These are phyloP conservation scores for Neuroscelio doddi DNA, from an alignment of 2,888 invertebrate species.

Conservation along the genomic window DNA sequence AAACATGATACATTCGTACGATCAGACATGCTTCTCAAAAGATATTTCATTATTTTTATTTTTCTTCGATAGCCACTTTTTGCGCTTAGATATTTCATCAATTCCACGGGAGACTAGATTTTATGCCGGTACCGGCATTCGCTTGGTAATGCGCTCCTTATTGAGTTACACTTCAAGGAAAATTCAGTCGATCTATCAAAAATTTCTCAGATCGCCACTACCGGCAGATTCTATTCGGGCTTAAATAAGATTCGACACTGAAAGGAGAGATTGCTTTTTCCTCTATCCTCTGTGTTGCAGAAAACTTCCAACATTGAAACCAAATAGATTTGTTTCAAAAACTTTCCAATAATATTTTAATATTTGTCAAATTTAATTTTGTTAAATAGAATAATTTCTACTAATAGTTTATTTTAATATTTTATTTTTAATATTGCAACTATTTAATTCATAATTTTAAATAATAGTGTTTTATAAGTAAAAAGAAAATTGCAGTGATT, in stretches of 20 bases:
- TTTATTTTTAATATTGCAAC: too few species aligned
- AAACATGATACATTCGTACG: slow-evolving; percentile 11
- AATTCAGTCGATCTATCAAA: slow-evolving; percentile 51
- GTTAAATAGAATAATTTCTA: too few species aligned
- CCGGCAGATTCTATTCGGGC: slow-evolving; percentile 55
- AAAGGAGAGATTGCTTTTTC: slow-evolving; percentile 27
- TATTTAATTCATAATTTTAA: too few species aligned
- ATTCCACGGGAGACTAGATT: slow-evolving; percentile 34
- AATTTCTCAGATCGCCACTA: slow-evolving; percentile 61
- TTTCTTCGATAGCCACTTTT: slow-evolving; percentile 14
- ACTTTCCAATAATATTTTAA: too few species aligned
- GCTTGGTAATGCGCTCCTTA: slow-evolving; percentile 50
- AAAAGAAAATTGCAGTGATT: too few species aligned
- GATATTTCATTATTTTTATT: slow-evolving; percentile 32
- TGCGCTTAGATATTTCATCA: slow-evolving; percentile 33
- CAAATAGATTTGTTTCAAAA: too few species aligned
- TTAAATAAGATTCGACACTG: slow-evolving; percentile 53
- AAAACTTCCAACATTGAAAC: too few species aligned
- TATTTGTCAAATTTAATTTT: too few species aligned
- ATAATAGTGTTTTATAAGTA: too few species aligned
- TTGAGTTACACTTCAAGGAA: slow-evolving; percentile 47
- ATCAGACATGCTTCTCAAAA: slow-evolving; percentile 18
- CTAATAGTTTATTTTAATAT: too few species aligned
- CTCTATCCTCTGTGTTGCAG: slow-evolving; percentile 2
- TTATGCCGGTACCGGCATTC: slow-evolving; percentile 43